phyloP scores from a whole-genome alignment of 2,888 invertebrate species.

The Alcis repandata region DNA sequence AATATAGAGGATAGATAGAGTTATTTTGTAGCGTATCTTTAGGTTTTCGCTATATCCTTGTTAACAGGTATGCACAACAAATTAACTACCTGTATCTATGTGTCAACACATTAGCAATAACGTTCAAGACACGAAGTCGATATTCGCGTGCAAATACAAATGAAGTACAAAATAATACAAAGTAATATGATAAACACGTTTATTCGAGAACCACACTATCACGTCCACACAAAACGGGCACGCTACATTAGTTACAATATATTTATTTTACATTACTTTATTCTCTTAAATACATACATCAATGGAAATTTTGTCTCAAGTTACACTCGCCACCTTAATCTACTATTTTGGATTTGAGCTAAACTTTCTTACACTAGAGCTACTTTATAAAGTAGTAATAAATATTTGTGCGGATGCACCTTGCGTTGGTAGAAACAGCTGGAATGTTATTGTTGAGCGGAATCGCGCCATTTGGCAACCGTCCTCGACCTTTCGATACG shows the following conservation, averaged over 20 bases:
- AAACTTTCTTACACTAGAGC: slow-evolving; percentile 31
- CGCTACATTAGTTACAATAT: slow-evolving; percentile 68
- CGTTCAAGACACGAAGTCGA: slow-evolving; percentile 45
- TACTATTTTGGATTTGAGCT: slow-evolving; percentile 42
- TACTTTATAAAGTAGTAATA: slow-evolving; percentile 55
- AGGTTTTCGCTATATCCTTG: slow-evolving; percentile 11
- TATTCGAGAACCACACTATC: slow-evolving; percentile 73
- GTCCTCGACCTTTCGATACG: slow-evolving; percentile 79
- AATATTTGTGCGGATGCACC: slow-evolving; percentile 66
- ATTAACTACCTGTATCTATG: slow-evolving; percentile 15
- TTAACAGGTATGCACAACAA: slow-evolving; percentile 21
- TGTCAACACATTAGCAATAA: slow-evolving; percentile 34
- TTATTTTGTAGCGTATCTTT: not conserved
- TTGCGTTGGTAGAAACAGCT: slow-evolving; percentile 59
- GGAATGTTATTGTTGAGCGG: slow-evolving; percentile 77
- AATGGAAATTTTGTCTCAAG: slow-evolving; percentile 26
- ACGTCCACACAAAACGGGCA: slow-evolving; percentile 67
- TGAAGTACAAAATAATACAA: slow-evolving; percentile 55
- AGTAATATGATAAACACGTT: slow-evolving; percentile 79
- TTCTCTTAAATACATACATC: slow-evolving; percentile 35
- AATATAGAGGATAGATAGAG: not conserved
- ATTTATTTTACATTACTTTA: slow-evolving; percentile 49
- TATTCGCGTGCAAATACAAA: slow-evolving; percentile 66
- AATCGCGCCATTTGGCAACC: slow-evolving; percentile 72
- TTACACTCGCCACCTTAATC: slow-evolving; percentile 27